These are phyloP conservation scores for Linyphia triangularis DNA, from an alignment of 2,888 invertebrate species.

Conservation along the genomic window DNA sequence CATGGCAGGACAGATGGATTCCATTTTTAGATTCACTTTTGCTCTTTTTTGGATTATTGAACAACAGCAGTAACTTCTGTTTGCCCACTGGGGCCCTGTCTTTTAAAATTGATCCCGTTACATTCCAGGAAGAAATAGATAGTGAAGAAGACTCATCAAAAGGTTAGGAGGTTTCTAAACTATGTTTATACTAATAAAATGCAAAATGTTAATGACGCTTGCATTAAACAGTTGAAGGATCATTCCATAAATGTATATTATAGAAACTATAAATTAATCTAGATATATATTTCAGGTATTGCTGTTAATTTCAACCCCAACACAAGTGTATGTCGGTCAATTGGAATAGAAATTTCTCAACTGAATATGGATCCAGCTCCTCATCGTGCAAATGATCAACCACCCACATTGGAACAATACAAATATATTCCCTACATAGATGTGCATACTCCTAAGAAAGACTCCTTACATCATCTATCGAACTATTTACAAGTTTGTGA, in stretches of 20 bases:
- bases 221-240: background rate
- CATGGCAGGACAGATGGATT: constrained; percentile 52
- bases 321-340: background rate
- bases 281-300: constrained; percentile 15
- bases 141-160: background rate
- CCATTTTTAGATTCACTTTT: constrained; percentile 44
- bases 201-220: background rate
- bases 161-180: background rate
- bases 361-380: background rate
- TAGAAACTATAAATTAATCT: background rate
- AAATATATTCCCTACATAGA: constrained; percentile 52
- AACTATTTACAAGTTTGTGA: constrained; percentile 30
- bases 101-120: constrained; percentile 39
- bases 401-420: constrained; percentile 29
- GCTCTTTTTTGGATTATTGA: constrained; percentile 11
- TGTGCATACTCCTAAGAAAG: background rate
- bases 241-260: background rate
- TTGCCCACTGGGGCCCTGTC: constrained; percentile 2
- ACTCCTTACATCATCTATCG: background rate
- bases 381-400: constrained; percentile 85
- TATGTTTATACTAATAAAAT: background rate
- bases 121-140: constrained; percentile 1
- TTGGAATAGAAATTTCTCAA: constrained; percentile 31
- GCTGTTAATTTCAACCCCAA: constrained; percentile 7
- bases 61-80: background rate